Evolutionary conservation across 2,797 vertebrate genomes (phyloP).

Genomic region (Todus mexicanus): DNA sequence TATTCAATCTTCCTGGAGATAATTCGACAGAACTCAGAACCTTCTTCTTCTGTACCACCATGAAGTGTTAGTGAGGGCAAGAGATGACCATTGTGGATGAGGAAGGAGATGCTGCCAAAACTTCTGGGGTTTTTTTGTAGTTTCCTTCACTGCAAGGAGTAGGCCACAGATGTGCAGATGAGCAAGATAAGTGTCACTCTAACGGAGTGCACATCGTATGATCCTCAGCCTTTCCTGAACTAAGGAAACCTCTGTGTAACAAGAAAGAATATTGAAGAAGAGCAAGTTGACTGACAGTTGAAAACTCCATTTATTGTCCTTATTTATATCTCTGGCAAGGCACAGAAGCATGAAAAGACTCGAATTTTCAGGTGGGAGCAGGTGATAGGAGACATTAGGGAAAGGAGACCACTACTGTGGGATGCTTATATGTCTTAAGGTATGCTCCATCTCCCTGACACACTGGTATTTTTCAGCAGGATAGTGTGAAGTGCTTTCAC

Average conservation of each 20-base stretch:
- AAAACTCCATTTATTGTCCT: not conserved
- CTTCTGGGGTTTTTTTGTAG: not conserved
- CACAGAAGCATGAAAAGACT: not conserved
- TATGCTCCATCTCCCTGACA: not conserved
- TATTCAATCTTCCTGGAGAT: not conserved
- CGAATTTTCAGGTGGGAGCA: not conserved
- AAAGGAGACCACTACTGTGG: not conserved
- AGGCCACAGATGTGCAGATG: not conserved
- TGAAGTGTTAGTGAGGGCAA: not conserved
- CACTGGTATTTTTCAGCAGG: not conserved
- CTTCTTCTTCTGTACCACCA: not conserved
- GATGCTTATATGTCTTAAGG: not conserved
- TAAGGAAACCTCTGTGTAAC: not conserved
- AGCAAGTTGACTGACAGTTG: not conserved
- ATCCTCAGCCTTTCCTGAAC: not conserved
- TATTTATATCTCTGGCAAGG: not conserved
- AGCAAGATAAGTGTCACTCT: not conserved
- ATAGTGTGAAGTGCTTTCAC: not conserved
- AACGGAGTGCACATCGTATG: not conserved
- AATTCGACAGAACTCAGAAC: not conserved
- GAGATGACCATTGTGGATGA: not conserved
- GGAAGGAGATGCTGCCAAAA: not conserved
- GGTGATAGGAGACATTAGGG: not conserved
- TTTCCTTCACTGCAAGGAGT: not conserved
- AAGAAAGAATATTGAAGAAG: not conserved